Percentiles rank a stretch among this genome's conserved stretches.
phyloP scores from a whole-genome alignment of 30 jellyfish, hydroid and myxozoan species.

The Aurelia sp. region DNA sequence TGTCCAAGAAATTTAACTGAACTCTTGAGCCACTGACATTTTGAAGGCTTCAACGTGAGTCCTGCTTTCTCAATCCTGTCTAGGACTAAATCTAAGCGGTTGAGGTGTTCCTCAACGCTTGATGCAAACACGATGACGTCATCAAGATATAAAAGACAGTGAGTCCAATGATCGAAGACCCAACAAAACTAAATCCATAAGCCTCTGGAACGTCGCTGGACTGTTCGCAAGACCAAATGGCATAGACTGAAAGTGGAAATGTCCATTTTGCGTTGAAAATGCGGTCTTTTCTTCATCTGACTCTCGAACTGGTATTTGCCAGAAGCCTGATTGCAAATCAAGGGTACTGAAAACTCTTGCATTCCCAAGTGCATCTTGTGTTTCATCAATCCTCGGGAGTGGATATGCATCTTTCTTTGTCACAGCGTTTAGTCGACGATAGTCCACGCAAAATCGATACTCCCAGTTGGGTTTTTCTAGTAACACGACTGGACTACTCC shows the following conservation, averaged over 20 bases:
- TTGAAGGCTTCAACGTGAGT: constrained; percentile 44
- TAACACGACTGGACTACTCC: constrained; percentile 65
- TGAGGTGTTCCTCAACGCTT: constrained; percentile 26
- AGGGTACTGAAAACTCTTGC: constrained; percentile 35
- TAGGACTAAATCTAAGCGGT: constrained; percentile 32
- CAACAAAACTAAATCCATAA: constrained; percentile 43
- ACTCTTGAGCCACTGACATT: constrained; percentile 33
- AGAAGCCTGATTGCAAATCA: constrained; percentile 57
- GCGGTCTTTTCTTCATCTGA: constrained; percentile 36
- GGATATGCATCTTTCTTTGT: constrained; percentile 76
- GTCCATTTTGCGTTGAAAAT: too few species aligned
- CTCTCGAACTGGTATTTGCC: constrained; percentile 60
- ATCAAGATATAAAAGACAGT: constrained; percentile 45
- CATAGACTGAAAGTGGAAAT: too few species aligned
- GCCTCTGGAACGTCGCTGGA: constrained; percentile 61
- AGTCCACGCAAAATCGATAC: background rate
- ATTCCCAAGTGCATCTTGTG: constrained; percentile 46
- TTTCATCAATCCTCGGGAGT: constrained; percentile 68
- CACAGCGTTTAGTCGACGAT: constrained; percentile 49
- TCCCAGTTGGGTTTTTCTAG: constrained; percentile 61
- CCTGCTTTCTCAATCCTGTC: constrained; percentile 46
- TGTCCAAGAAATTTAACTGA: constrained; percentile 70
- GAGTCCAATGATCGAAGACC: constrained; percentile 53
- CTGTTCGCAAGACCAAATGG: constrained; percentile 28
- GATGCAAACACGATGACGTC: constrained; percentile 21